Evolutionary conservation across 2,888 invertebrate species (phyloP), one percentile per base, ranked within the genome.

Genomic region (Orchestes rusci): DNA sequence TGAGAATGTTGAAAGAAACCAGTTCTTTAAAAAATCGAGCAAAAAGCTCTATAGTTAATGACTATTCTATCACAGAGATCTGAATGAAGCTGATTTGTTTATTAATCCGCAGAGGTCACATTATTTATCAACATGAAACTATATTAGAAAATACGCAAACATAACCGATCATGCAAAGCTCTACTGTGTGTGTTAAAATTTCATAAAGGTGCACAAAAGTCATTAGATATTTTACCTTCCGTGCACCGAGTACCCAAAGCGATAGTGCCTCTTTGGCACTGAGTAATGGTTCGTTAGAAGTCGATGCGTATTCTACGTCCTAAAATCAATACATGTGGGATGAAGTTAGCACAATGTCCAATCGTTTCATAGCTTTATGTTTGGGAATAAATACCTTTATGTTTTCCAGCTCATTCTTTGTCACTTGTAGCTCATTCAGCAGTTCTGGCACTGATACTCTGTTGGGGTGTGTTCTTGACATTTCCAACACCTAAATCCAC

Each of bases 221-320:
- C 29, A 29, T 19, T 19, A 10, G 35, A 3, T 23, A 20, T 53
- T 55, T 67, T 80, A 89, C 88, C 88, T 89, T 88, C 78, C 88
- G 82, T 76, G 86, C 86, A 79, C 87, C 87, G 77, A 88, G 84
- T 74, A 87, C 85, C 88, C 88, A 89, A 73, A 89, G 83, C 73
- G 88, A 86, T 77, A 89, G 84, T 77, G 89, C 89, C 82, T 89
- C 88, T 82, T 86, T 84, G 76, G 87, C 86, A 75, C 86, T 88
- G 75, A 89, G 82, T 76, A 88, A 84, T 76, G 81, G 82, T 77
- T 82, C 80, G 75, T 76, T 72, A 67, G 77, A 67, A 56, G 72
- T 62, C 60, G 66, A 75, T 72, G 77, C 75, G 75, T 79, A 80
- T 72, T 77, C 77, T 72, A 79, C 72, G 71, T 81, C 82, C 82